Base-by-base conservation (phyloP, 30 jellyfish, hydroid and myxozoan genomes). In the Mastigias papua region DNA sequence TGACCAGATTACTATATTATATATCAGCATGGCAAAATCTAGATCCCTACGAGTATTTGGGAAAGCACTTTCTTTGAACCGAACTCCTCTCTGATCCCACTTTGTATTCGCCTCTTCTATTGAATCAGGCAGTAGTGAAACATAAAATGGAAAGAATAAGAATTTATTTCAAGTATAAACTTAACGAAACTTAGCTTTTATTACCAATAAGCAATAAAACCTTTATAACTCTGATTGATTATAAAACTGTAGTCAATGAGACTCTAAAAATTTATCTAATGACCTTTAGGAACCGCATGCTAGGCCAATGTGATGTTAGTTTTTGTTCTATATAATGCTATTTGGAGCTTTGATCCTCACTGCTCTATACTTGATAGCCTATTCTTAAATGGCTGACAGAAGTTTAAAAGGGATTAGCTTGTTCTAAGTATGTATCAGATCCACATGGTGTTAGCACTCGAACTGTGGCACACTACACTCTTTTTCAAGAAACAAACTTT, bases 301-400 rank as follows among this genome's bases (percentile, higher is more conserved):
- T 63, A 80, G 72, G 90, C 70, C 81, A 19, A 80, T 23, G 51
- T 57, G 81, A 32, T 80, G 73, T 35, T 46, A 20, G 11, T 35
- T 21, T 60, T 80, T 62, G 73, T 64, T 34, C 20, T n/a, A 23
- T 78, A 13, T 80, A 80, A 80, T 80, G 82, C 62, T 80, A 46
- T 80, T 80, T 63, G 81, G 81, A 34, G 60, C 75, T 26, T 80
- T 33, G 73, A 80, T 62, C 90, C 73, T 42, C 73, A 25, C 63
- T 37, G 69, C 32, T 20, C 30, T 57, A 69, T 57, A 21, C 30
- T 63, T 5, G 31, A 69, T 32, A 37, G 16, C 62, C 62, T 37
- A 69, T 69, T 69, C 81, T 69, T 32, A 30, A 69, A 69, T 28
- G 81, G 7, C 4, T 63, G 37, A 42, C 23, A 19, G 37, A 11